Evolutionary conservation across 64 coral and sea anemone species (phyloP).

Genomic region (Montipora foliosa): DNA sequence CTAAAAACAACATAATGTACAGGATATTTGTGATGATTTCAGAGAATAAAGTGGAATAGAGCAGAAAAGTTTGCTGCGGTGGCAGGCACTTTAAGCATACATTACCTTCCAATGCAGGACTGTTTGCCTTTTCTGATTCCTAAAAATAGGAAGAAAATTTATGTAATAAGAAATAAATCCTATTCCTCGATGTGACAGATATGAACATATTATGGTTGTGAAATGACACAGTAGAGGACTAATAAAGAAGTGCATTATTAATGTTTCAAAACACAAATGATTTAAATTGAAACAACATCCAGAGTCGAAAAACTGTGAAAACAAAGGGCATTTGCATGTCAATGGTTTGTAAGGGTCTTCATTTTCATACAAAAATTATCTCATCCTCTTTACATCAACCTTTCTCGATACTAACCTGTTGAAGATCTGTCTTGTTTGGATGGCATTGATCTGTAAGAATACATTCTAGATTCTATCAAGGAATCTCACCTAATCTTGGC

Average conservation of each 20-base stretch:
- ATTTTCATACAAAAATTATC: no score
- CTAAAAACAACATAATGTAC: no score
- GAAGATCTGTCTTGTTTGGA: slow-evolving; percentile 15
- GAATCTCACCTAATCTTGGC: neutral
- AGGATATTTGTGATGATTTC: no score
- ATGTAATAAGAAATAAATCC: neutral
- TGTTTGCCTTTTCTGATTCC: slow-evolving; percentile 8
- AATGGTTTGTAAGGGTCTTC: neutral
- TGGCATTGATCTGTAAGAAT: slow-evolving; percentile 19
- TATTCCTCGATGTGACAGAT: no score
- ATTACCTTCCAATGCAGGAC: slow-evolving; percentile 11
- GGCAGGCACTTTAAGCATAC: neutral
- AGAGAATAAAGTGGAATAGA: no score
- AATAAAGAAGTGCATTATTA: no score
- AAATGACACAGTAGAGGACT: no score
- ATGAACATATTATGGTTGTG: no score
- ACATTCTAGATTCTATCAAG: slow-evolving; percentile 26
- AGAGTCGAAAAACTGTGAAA: no score
- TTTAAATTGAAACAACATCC: no score
- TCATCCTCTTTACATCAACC: neutral
- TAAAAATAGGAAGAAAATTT: neutral
- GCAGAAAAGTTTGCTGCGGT: no score
- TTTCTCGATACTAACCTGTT: neutral
- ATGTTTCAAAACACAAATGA: no score
- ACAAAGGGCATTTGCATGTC: neutral